Conservation (phyloP, 2,113 vertebrate genomes). For the Zosterops hypoxanthus region DNA sequence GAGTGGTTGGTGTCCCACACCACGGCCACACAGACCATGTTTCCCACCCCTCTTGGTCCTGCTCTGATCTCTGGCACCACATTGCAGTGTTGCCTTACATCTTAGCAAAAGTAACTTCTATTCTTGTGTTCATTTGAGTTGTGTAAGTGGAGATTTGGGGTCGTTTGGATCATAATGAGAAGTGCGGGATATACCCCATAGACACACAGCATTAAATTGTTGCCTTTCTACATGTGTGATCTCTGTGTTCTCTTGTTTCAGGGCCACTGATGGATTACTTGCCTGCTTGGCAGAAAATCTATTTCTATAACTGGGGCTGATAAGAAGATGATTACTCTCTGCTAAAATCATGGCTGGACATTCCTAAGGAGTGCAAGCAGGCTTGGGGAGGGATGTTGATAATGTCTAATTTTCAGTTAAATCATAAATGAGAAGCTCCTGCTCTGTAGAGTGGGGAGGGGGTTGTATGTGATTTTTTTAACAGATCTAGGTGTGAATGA, state of each 20-base stretch:
- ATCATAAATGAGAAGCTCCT: not conserved
- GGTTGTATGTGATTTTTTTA: not conserved
- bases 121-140: not conserved
- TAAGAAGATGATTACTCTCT: not conserved
- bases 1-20: not conserved
- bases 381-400: not conserved
- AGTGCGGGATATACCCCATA: not conserved
- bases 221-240: not conserved
- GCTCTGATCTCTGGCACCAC: not conserved
- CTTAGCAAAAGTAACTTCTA: not conserved
- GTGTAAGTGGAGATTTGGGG: not conserved
- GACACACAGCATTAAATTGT: not conserved
- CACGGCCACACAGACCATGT: fast-evolving
- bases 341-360: not conserved
- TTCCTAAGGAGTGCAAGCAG: not conserved
- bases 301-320: slow-evolving; percentile 99
- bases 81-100: not conserved
- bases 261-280: slow-evolving; percentile 96
- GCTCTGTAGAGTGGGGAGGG: not conserved
- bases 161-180: not conserved
- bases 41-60: not conserved
- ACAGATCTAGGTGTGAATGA: not conserved
- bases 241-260: slow-evolving; percentile 65
- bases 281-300: slow-evolving; percentile 97
- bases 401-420: slow-evolving; percentile 18